Base-by-base conservation (phyloP, 2,113 vertebrate species). In the Anhinga anhinga region DNA sequence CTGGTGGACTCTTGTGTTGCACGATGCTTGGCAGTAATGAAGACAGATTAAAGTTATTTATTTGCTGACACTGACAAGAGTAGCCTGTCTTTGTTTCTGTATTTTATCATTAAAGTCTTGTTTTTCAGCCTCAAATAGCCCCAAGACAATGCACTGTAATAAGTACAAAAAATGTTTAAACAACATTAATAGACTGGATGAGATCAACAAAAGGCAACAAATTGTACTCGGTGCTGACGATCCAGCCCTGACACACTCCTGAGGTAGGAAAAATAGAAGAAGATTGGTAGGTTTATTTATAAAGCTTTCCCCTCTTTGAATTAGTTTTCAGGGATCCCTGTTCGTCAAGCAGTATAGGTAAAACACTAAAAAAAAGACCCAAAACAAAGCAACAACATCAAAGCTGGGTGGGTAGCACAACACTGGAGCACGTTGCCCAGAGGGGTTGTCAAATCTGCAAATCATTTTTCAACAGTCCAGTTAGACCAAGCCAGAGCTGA, bases 31-130 rank as follows among this genome's bases (percentile, higher is more conserved):
- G 90, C 91, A 95, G 92, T 98, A 98, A 99, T 98, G 98, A 99
- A 99, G 98, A 99, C 96, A 98, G 97, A 99, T 99, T 98, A 98
- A 96, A 81, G 92, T 88, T 98, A 97, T 99, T 98, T 98, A 97
- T 98, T 98, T 97, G 92, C 96, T 98, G 98, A 99, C 97, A 95
- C 58, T 83, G 98, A 97, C 96, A 97, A 97, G 95, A 95, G 93
- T 91, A 97, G 73, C 93, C 95, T 96, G 95, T 89, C 96, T 97
- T 97, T 96, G 88, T 94, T 97, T 82, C 92, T 97, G 85, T 94
- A 86, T 98, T 98, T 97, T 97, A 92, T 97, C 96, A 90, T 96
- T 93, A 95, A 98, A 96, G 82, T 92, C 96, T 97, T 97, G 91
- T 86, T 97, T 97, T 97, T 95, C 95, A 95, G 72, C 19, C 66